Evolutionary conservation across 2,797 vertebrate species (phyloP), one percentile per base, ranked within the genome.

Genomic region (Gobionotothen gibberifrons): DNA sequence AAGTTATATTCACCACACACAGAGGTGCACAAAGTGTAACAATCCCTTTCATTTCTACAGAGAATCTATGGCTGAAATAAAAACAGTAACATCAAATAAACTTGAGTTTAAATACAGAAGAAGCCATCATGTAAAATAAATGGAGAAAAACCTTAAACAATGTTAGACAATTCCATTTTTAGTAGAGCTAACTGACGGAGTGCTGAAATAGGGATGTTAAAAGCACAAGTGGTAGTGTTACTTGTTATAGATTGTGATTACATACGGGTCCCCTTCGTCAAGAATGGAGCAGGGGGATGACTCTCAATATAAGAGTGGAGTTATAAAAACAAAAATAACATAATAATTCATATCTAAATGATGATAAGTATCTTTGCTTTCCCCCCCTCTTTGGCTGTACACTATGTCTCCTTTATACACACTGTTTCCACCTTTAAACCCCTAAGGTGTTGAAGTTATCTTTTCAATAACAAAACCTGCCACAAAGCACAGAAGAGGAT

Each of bases 1-100:
- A 54, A 72, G 91, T 82, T 22, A 54, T 53, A 9, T 36, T 36
- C 32, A 80, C 72, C 43, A 17, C 2, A 60, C 12, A 9, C 6
- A 58, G 19, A 4, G 53, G 57, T 68, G 61, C 61, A 77, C 72
- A 47, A n/a, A 64, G 13, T 53, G 16, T 42, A 61, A 68, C 32
- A 80, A 76, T 84, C 79, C 81, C 71, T 87, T 85, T 87, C 49
- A 56, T 86, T 64, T 87, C 79, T 61, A 52, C 26, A 5, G 26
- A 26, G 4, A 77, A 74, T 54, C 72, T 79, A 82, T 63, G 74
- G 72, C 47, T 86, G 72, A 77, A 71, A 74, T 17, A 63, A 81
- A 66, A 58, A 74, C 13, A 39, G 49, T 39, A 68, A 84, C 56
- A 76, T 39, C 78, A 60, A 49, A 66, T 19, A 67, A 29, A 80